Base-by-base conservation (phyloP, 2,888 invertebrate species). In the Carcina quercana region DNA sequence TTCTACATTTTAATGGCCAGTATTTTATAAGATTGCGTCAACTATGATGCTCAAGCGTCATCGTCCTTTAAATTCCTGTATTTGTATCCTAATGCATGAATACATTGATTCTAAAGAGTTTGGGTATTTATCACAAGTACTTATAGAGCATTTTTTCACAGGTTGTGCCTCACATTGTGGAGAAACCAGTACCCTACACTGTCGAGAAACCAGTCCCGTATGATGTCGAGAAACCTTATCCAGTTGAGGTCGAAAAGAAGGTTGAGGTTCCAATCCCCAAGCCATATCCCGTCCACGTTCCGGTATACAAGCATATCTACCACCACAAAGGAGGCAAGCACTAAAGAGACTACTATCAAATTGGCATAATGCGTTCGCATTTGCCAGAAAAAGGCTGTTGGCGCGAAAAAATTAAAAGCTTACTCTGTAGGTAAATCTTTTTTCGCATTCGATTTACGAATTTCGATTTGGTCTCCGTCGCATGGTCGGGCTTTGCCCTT, bases 231-330 rank as follows among this genome's bases (percentile, higher is more conserved):
- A 91, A 88, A 57, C 92, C 91, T 3, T 91, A 91, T 85, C 91
- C 91, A 47, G 90, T 92, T 3, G 89, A 90, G 65, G 89, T 92
- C 15, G 88, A 91, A 43, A 92, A 91, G 75, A 91, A 87, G 59
- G 89, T 91, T 28, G 89, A 89, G 59, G 87, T 91, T 25, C 87
- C 89, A 8, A 86, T 89, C 47, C 87, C 89, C 50, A 89, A 89
- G 58, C 91, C 91, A 4, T 91, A 91, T 71, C 89, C 91, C 34
- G 91, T 91, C 47, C 91, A 91, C 47, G 87, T 89, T 7, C 90
- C 90, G 24, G 88, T 91, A 11, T 91, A 90, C 79, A 91, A 90
- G 62, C 91, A 91, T 67, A 86, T 91, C 49, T 88, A 90, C 76
- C 89, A 90, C 67, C 87, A 88, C 59, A 79, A 82, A 46, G 82